Conservation (phyloP, 2,888 invertebrate genomes). For the Troides helena region DNA sequence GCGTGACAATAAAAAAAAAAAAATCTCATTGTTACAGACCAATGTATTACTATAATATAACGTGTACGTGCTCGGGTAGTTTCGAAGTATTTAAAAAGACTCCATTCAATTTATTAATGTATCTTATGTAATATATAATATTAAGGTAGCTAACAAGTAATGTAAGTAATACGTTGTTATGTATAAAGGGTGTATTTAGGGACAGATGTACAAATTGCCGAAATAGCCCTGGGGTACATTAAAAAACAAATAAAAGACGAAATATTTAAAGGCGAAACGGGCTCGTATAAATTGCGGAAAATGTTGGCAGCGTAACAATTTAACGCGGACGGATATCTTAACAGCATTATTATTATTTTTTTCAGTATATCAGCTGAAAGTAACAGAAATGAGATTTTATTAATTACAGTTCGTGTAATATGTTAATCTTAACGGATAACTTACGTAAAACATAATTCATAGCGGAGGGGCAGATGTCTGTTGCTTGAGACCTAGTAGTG, state of each 20-base stretch:
- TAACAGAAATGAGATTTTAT: not conserved
- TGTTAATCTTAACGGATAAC: too few species aligned
- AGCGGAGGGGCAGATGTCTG: too few species aligned
- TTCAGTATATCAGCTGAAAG: not conserved
- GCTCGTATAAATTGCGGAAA: slow-evolving; percentile 13
- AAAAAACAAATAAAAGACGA: slow-evolving; percentile 3
- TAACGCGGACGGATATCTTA: slow-evolving; percentile 3
- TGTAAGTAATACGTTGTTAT: not conserved
- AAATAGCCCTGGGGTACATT: slow-evolving; percentile 11
- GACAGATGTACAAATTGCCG: slow-evolving; percentile 1
- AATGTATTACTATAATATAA: too few species aligned
- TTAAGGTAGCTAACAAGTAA: too few species aligned
- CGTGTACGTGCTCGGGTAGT: too few species aligned
- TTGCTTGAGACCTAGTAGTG: too few species aligned
- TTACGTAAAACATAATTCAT: too few species aligned
- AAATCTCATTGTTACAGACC: too few species aligned
- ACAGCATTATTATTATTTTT: not conserved
- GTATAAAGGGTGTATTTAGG: not conserved
- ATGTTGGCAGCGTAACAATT: slow-evolving; percentile 15
- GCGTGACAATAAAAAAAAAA: too few species aligned
- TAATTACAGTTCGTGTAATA: not conserved
- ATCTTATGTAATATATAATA: too few species aligned
- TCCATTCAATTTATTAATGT: too few species aligned
- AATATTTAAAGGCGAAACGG: slow-evolving; percentile 12
- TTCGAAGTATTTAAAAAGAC: too few species aligned